phyloP scores from a whole-genome alignment of 1,140 invertebrate genomes.

The Thaumetopoea pityocampa region DNA sequence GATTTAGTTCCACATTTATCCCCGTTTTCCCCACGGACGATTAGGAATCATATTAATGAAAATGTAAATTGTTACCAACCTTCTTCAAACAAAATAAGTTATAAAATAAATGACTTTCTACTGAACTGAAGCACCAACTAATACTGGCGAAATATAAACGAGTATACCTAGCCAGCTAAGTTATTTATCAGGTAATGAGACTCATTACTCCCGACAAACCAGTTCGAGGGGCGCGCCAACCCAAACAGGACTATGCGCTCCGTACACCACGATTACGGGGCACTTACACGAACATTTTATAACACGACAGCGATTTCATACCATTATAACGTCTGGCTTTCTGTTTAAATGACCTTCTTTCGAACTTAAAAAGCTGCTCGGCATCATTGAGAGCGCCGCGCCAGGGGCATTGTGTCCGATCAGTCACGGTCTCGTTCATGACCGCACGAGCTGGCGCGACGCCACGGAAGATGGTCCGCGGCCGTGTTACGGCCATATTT shows the following conservation, averaged over 20 bases:
- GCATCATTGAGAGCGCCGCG: slow-evolving; percentile 35
- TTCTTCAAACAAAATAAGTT: no score
- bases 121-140: neutral
- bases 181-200: slow-evolving; percentile 32
- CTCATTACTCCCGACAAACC: slow-evolving; percentile 36
- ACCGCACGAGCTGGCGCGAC: slow-evolving; percentile 34
- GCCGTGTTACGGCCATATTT: slow-evolving; percentile 35
- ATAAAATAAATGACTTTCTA: neutral
- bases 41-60: neutral
- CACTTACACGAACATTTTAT: slow-evolving; percentile 39
- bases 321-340: neutral
- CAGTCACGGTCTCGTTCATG: slow-evolving; percentile 50
- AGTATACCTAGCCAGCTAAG: slow-evolving; percentile 17
- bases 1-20: no score
- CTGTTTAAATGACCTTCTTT: slow-evolving; percentile 22
- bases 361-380: slow-evolving; percentile 28
- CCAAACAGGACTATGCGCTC: slow-evolving; percentile 50
- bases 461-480: slow-evolving; percentile 19
- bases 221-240: slow-evolving; percentile 40
- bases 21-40: no score
- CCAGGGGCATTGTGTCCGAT: slow-evolving; percentile 42
- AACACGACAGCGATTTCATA: slow-evolving; percentile 27
- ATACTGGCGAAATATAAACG: slow-evolving; percentile 15
- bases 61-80: neutral
- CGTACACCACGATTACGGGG: slow-evolving; percentile 41